Evolutionary conservation across 2,888 invertebrate genomes (phyloP), one percentile per base, ranked within the genome.

Genomic region (Troilus luridus): DNA sequence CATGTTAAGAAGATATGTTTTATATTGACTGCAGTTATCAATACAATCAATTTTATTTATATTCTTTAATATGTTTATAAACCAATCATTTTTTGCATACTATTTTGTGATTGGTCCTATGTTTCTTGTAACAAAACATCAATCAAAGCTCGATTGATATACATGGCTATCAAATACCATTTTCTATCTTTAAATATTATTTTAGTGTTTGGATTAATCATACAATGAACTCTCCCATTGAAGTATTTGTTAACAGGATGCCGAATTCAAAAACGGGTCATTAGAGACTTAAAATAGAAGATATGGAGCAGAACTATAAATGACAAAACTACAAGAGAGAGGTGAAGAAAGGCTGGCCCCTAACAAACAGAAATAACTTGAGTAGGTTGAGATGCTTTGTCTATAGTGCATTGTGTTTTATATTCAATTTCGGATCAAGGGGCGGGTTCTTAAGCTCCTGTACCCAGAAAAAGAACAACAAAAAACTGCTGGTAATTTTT

Each of bases 301-400:
- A 77, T 77, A 27, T 77, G 72, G 72, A 77, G 9, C 24, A 77
- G 72, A 77, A 77, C 27, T 77, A 77, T 77, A 77, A 77, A 77
- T 77, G 72, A 41, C 72, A 77, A 72, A 72, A 72, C 72, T 72
- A 77, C 72, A 77, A 77, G 72, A 77, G 72, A 77, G 72, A 41
- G 27, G 27, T 77, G 72, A 41, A 11, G 41, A 64, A 77, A 77
- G 41, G 67, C 24, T 10, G 24, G 9, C 1, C 21, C n/a, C 64
- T 64, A n/a, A 64, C 24, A 67, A 41, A 27, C 72, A 27, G 72
- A 41, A 77, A 77, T 77, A 77, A 77, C 72, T 17, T 8, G 27
- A 77, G 67, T 67, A 24, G 67, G 27, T 77, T 77, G 27, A 41
- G 2, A 27, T 77, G 12, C 14, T 8, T 41, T 77, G 27, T 77